Percentiles rank a stretch among this genome's conserved stretches.
These are phyloP conservation scores for Sebastes schlegelii DNA, from an alignment of 2,113 vertebrate species.

Conservation along the genomic window DNA sequence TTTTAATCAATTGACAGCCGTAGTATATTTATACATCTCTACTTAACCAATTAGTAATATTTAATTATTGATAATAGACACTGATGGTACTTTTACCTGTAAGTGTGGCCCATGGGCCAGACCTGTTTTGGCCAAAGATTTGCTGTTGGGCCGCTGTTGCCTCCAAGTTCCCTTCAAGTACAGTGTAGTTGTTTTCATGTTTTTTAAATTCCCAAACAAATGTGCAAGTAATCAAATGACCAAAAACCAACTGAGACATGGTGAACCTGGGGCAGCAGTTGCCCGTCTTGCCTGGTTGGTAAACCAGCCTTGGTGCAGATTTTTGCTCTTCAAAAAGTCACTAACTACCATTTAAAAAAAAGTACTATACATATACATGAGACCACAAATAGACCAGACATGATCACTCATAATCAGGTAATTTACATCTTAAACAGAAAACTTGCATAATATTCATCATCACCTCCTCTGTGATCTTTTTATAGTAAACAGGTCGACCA, in stretches of 20 bases:
- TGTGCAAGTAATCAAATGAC: too few species aligned
- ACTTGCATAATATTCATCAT: background rate
- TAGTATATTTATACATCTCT: background rate
- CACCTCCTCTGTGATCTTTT: slow-evolving; percentile 1
- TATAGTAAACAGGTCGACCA: slow-evolving; percentile 4
- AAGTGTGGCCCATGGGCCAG: background rate
- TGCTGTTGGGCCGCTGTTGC: background rate
- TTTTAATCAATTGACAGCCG: too few species aligned
- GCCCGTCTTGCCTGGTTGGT: too few species aligned
- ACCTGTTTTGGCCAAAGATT: background rate
- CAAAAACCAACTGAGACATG: too few species aligned
- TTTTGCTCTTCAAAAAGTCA: background rate
- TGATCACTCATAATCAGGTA: slow-evolving; percentile 1
- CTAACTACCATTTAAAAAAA: background rate
- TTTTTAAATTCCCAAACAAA: too few species aligned
- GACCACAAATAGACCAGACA: background rate
- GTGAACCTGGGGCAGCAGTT: background rate
- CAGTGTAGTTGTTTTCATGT: background rate
- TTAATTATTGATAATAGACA: background rate
- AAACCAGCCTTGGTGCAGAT: slow-evolving; percentile 1
- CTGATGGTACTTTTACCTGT: background rate
- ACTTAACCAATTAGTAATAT: background rate
- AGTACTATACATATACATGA: background rate
- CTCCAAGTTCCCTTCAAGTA: background rate
- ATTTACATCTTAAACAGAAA: slow-evolving; percentile 29